Evolutionary conservation across 2,797 vertebrate genomes (phyloP), one percentile per base, ranked within the genome.

Genomic region (Staurois parvus): DNA sequence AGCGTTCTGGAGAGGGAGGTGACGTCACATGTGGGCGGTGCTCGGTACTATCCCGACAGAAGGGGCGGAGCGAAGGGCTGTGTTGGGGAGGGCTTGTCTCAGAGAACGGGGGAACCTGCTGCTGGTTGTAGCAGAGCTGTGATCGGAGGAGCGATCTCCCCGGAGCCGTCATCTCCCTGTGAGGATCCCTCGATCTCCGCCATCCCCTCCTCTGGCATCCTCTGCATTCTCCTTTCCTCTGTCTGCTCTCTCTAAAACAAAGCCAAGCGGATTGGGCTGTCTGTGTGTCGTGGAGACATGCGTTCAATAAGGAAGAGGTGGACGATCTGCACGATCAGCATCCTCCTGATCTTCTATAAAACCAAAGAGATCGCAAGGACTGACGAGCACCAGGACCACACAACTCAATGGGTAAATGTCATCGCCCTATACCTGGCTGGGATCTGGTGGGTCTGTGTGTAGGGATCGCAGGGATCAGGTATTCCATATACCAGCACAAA

Each of bases 311-410:
- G 96, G 91, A 97, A 96, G 93, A 89, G 94, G 87, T 96, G 96
- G 96, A 96, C 95, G 70, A 92, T 96, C 79, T 97, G 96, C 91
- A 96, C 95, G 3, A 95, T 97, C 92, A 95, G 96, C 92, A 92
- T 97, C 88, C 94, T 97, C 67, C 91, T 97, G 83, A 96, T 97
- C 90, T 95, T 96, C 90, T 96, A 96, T 88, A 96, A 96, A 90
- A 97, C 96, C 92, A 96, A 96, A 92, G 95, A 96, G 89, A 96
- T 95, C 79, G 90, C 93, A 30, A 93, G 95, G 90, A 95, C 91
- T 29, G 95, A 94, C 87, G 95, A 95, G 91, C 95, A 91, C 85
- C 95, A 94, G 91, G 95, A 95, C 88, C 90, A n/a, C 93, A 70
- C 91, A 93, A 91, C 89, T 94, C 83, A 85, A 88, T 69, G 95